Conservation (phyloP, 2,797 vertebrate species). For the Podarcis siculus region DNA sequence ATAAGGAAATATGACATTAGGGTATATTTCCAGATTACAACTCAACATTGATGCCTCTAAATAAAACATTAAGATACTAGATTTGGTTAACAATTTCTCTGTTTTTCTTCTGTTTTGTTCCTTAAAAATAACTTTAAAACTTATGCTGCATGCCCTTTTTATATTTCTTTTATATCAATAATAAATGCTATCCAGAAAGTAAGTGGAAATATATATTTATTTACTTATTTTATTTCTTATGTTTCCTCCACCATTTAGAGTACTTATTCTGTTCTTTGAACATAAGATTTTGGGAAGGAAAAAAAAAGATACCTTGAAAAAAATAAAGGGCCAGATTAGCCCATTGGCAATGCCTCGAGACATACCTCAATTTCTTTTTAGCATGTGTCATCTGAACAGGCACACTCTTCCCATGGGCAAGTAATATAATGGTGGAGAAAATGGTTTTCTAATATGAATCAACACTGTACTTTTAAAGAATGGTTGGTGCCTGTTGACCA, state of each 20-base stretch:
- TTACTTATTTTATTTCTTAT: too few species aligned
- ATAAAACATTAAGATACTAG: neutral
- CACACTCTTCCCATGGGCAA: neutral
- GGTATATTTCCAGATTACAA: neutral
- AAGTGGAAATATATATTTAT: neutral
- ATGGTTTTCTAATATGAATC: neutral
- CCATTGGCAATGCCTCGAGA: neutral
- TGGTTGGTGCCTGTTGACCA: accelerated
- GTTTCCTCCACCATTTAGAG: neutral
- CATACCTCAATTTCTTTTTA: neutral
- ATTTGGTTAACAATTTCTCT: neutral
- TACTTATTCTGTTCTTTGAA: neutral
- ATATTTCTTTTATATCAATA: neutral
- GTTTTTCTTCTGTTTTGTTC: neutral
- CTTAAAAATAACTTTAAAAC: neutral
- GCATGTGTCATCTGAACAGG: neutral
- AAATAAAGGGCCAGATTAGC: neutral
- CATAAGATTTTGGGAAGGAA: neutral
- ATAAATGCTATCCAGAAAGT: neutral
- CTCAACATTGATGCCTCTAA: neutral
- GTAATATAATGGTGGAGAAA: neutral
- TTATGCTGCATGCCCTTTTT: neutral
- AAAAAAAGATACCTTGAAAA: neutral
- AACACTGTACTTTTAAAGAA: neutral
- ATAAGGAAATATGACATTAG: neutral